These are phyloP conservation scores for Calyptommatus sinebrachiatus DNA, from an alignment of 2,113 vertebrate genomes.

Conservation along the genomic window DNA sequence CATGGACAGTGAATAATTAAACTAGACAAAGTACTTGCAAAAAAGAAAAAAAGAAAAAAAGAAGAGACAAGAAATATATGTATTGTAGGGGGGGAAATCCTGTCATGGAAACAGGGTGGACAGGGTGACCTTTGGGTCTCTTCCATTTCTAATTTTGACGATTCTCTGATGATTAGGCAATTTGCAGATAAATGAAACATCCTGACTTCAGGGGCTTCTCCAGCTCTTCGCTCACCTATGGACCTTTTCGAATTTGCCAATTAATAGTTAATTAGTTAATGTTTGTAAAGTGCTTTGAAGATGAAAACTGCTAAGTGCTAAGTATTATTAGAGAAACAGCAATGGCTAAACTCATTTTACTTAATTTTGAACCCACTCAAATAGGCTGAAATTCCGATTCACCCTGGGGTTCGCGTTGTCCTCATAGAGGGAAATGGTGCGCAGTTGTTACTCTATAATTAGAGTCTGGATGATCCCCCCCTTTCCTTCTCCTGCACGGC, in stretches of 20 bases:
- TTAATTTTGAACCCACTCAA: conserved; percentile 70
- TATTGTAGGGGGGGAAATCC: conserved; percentile 57
- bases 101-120: conserved; percentile 62
- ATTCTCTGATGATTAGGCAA: conserved; percentile 78
- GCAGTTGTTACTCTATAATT: conserved; percentile 58
- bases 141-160: conserved; percentile 69
- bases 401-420: conserved; percentile 39
- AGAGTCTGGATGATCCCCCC: conserved; percentile 19
- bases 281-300: conserved; percentile 74
- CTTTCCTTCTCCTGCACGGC: conserved; percentile 45
- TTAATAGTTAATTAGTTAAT: conserved; percentile 75
- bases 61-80: conserved; percentile 59
- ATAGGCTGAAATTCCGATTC: conserved; percentile 50
- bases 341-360: conserved; percentile 70
- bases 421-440: conserved; percentile 31
- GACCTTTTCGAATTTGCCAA: conserved; percentile 77
- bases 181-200: conserved; percentile 78
- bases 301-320: conserved; percentile 69
- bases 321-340: conserved; percentile 69
- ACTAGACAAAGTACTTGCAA: conserved; percentile 69
- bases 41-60: too few species aligned
- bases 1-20: conserved; percentile 81
- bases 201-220: conserved; percentile 71
- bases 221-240: conserved; percentile 75
- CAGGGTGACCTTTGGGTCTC: conserved; percentile 66